phyloP scores from a whole-genome alignment of 2,888 invertebrate species.

The Acrobasis suavella region DNA sequence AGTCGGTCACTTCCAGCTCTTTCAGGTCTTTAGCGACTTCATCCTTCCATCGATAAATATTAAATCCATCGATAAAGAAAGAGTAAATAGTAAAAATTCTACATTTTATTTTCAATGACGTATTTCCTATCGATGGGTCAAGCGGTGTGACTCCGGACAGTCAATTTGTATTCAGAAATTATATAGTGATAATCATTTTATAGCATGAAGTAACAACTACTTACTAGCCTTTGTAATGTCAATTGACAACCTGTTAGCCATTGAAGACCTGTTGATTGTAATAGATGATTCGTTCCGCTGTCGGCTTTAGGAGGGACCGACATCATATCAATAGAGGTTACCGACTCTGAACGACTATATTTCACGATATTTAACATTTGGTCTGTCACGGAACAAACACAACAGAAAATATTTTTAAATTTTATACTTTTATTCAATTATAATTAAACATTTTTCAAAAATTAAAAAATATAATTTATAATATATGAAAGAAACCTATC shows the following conservation, averaged over 20 bases:
- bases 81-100: background rate
- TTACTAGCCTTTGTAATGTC: background rate
- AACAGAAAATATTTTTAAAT: background rate
- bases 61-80: too few species aligned
- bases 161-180: background rate
- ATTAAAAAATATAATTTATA: too few species aligned
- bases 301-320: background rate
- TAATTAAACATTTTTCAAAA: too few species aligned
- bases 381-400: background rate
- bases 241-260: conserved; percentile 13
- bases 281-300: conserved; percentile 13
- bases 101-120: background rate
- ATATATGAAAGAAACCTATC: too few species aligned
- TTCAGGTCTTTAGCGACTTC: too few species aligned
- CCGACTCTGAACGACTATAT: background rate
- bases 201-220: too few species aligned
- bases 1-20: too few species aligned
- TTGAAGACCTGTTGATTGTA: conserved; percentile 15
- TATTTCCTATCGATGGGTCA: conserved; percentile 3
- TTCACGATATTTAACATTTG: background rate
- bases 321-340: background rate
- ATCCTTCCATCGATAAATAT: too few species aligned
- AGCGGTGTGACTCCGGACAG: background rate
- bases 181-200: background rate
- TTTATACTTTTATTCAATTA: too few species aligned